Base-by-base conservation (phyloP, 2,113 vertebrate genomes). In the Onychorhynchus coronatus region DNA sequence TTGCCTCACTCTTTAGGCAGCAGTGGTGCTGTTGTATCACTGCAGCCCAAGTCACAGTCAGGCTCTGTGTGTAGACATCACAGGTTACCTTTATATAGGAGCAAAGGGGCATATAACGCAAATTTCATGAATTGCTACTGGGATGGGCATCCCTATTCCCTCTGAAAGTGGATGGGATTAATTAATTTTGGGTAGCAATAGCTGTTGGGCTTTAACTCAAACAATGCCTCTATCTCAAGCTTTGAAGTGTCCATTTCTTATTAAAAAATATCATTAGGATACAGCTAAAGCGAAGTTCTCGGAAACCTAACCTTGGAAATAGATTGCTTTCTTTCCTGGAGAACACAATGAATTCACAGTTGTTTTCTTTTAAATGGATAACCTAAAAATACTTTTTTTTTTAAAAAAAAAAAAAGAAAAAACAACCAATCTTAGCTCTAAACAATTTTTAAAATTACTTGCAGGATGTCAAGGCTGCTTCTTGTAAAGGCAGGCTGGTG, bases 181-280 rank as follows among this genome's bases (percentile, higher is more conserved):
- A 85, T 82, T 79, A 46, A 30, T 65, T 70, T 50, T 79, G 0
- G 2, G 56, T 53, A 85, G 41, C 1, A 9, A 30, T 16, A 73
- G 67, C 74, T 89, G 39, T 63, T 59, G 39, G 67, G 59, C 55
- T 93, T 73, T 55, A 77, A 63, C 44, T 91, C 62, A 47, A 19
- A 72, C 56, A 73, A 28, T 39, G 50, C 30, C 42, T 91, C 44
- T 31, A 17, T 75, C n/a, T 95, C 50, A 56, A 59, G 47, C 87
- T 96, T 74, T 88, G 75, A 94, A 90, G 59, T 59, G 42, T 63
- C 59, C 6, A 30, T 93, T 94, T 91, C 71, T 88, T 83, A 65
- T 66, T 84, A 42, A 72, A 74, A 88, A 70, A 42, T 31, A 74
- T 63, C 58, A 19, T 73, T 63, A 55, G 33, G 31, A 30, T 71